A percentile compares a stretch with the other conserved stretches of the same genome.
These are phyloP conservation scores for Agrochola lychnidis DNA, from an alignment of 2,888 invertebrate genomes.

Conservation along the genomic window DNA sequence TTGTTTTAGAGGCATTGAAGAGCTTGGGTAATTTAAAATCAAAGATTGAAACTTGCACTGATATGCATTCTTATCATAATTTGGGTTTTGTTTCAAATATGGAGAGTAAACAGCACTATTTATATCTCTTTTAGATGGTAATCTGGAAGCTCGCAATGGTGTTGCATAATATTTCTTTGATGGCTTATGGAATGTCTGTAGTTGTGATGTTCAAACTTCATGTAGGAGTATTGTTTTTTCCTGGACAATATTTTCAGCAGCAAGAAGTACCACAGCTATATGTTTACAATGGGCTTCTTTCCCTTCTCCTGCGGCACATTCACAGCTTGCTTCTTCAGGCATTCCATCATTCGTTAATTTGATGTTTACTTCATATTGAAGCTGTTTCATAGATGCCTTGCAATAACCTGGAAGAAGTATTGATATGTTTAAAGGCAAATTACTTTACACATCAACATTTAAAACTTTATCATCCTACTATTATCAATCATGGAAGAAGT, in stretches of 20 bases:
- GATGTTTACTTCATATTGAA: background rate
- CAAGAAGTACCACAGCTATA: constrained; percentile 1
- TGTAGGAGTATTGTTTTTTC: background rate
- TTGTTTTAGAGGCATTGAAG: constrained; percentile 4
- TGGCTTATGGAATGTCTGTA: background rate
- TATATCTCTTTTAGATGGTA: background rate
- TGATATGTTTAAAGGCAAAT: background rate
- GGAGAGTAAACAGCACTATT: background rate
- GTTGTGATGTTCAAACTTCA: background rate
- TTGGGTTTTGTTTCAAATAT: background rate
- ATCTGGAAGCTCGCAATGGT: background rate
- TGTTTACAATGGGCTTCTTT: background rate
- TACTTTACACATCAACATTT: background rate
- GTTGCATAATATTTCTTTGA: background rate
- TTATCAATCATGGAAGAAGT: too few relatives aligned
- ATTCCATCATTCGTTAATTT: background rate
- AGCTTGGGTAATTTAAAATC: background rate
- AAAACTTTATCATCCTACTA: too few relatives aligned
- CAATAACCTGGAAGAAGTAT: constrained; percentile 1
- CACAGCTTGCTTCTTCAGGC: constrained; percentile 9
- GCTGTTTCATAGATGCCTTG: background rate
- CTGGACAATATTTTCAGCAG: background rate
- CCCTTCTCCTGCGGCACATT: constrained; percentile 6
- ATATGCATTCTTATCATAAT: background rate
- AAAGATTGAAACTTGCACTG: background rate